These are phyloP conservation scores for Ceuthmochares aereus DNA, from an alignment of 2,113 vertebrate genomes.

Conservation along the genomic window DNA sequence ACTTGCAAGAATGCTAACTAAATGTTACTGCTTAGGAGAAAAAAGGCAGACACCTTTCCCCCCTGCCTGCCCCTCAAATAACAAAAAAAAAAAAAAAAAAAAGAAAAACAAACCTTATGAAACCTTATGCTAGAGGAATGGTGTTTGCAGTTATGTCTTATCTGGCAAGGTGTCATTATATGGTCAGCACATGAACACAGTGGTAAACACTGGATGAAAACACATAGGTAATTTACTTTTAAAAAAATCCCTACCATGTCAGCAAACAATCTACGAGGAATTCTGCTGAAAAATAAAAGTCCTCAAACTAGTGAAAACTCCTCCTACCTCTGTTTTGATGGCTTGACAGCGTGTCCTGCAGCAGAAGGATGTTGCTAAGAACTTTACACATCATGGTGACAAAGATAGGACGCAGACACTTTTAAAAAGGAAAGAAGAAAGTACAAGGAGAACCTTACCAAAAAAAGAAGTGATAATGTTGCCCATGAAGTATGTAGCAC, in stretches of 20 bases:
- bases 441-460: background rate
- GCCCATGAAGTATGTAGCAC: background rate
- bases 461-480: background rate
- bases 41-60: background rate
- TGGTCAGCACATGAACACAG: background rate
- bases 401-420: background rate
- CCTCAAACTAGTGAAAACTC: background rate
- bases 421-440: background rate
- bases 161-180: background rate
- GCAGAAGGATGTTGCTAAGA: background rate
- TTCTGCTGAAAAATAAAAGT: background rate
- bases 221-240: too few species aligned
- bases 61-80: accelerated
- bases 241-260: background rate
- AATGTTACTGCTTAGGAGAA: background rate
- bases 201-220: background rate
- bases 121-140: background rate
- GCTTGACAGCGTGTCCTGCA: background rate
- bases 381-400: background rate
- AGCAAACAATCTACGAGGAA: background rate
- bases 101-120: too few species aligned
- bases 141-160: background rate
- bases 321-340: background rate
- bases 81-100: background rate
- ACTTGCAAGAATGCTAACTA: background rate